Percentiles rank a stretch among this genome's conserved stretches.
Evolutionary conservation across 1,140 invertebrate species (phyloP).

Genomic region (Diabrotica undecimpunctata): DNA sequence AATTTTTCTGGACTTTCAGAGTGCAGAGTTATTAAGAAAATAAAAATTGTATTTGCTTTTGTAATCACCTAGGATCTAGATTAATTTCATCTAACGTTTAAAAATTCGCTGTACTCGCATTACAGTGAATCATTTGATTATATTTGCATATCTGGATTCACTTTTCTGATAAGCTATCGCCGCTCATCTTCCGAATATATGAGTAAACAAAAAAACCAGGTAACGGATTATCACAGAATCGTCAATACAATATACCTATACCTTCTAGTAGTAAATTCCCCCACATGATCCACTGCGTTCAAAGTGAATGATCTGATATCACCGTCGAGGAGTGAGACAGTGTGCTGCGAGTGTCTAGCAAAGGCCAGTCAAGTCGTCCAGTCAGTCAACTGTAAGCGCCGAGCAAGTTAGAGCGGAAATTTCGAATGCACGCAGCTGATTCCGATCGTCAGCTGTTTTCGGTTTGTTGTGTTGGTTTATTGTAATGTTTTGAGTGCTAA

Average conservation of each 20-base stretch:
- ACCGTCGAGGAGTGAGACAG: background rate
- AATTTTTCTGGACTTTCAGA: too few relatives aligned
- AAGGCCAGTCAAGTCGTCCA: slow-evolving; percentile 10
- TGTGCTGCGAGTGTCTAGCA: slow-evolving; percentile 5
- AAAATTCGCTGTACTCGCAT: too few relatives aligned
- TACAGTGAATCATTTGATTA: too few relatives aligned
- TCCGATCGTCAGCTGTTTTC: slow-evolving; percentile 18
- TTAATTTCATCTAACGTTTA: too few relatives aligned
- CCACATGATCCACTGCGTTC: slow-evolving; percentile 1
- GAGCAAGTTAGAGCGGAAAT: background rate
- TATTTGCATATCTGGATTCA: too few relatives aligned
- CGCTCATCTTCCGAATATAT: background rate
- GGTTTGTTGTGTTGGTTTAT: slow-evolving; percentile 10
- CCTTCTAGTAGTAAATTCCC: background rate
- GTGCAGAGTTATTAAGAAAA: too few relatives aligned
- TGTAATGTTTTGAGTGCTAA: background rate
- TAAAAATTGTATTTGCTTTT: too few relatives aligned
- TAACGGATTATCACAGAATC: background rate
- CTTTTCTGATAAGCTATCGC: too few relatives aligned
- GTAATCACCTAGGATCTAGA: too few relatives aligned
- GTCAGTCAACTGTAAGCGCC: slow-evolving; percentile 9
- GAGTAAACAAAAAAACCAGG: background rate
- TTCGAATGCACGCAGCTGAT: slow-evolving; percentile 4
- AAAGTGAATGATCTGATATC: slow-evolving; percentile 24
- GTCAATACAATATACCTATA: background rate